A percentile compares a stretch with the other conserved stretches of the same genome.
Conservation (phyloP, 2,888 invertebrate genomes). For the Hypena proboscidalis region DNA sequence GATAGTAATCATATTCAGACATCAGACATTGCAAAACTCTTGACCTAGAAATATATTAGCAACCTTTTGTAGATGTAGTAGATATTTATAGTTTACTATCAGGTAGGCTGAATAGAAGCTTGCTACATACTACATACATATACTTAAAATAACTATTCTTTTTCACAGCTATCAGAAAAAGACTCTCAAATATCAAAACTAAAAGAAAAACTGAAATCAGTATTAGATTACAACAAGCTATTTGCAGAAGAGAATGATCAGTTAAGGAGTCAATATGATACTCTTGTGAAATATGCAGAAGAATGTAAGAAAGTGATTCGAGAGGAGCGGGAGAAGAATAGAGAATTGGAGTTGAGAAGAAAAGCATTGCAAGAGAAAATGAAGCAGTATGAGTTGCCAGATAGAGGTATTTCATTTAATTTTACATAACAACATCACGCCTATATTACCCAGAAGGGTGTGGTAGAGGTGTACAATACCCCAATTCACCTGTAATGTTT, state of each 20-base stretch:
- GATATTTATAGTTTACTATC: too few species aligned
- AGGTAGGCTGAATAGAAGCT: too few species aligned
- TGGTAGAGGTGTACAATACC: too few species aligned
- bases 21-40: too few species aligned
- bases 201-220: slow-evolving; percentile 85
- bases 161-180: slow-evolving; percentile 83
- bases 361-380: slow-evolving; percentile 67
- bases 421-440: slow-evolving; percentile 49
- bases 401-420: slow-evolving; percentile 58
- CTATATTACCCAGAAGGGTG: too few species aligned
- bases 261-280: slow-evolving; percentile 78
- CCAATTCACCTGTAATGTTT: too few species aligned
- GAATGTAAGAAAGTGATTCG: slow-evolving; percentile 80
- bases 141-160: too few species aligned
- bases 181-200: slow-evolving; percentile 86
- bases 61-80: too few species aligned
- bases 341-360: slow-evolving; percentile 62
- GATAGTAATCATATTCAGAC: too few species aligned
- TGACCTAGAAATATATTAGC: too few species aligned
- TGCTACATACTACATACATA: too few species aligned
- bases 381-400: slow-evolving; percentile 70
- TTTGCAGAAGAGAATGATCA: slow-evolving; percentile 87
- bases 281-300: slow-evolving; percentile 79
- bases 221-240: slow-evolving; percentile 86
- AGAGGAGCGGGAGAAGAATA: slow-evolving; percentile 71